Evolutionary conservation across 2,113 vertebrate species (phyloP), one percentile per base, ranked within the genome.

Genomic region (Dryoscopus gambensis): DNA sequence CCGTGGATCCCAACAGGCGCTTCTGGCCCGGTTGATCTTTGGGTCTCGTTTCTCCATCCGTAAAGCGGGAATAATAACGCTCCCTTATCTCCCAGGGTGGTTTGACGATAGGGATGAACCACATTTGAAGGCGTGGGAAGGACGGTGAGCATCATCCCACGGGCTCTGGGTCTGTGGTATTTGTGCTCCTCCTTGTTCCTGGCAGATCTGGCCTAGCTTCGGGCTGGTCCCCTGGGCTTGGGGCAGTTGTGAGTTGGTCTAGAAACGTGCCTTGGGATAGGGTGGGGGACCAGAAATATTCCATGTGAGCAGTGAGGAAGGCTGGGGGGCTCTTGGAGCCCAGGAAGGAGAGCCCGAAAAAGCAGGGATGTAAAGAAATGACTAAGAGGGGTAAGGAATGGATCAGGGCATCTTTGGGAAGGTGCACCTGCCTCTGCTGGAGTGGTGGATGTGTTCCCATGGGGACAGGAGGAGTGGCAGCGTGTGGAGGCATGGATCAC

Each of bases 1-100:
- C 65, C 75, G 1, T 52, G 6, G n/a, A 68, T 76, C 71, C 3
- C 0, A 64, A 11, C 1, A 8, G 65, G 12, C 1, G 0, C 33
- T 79, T 68, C 62, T 53, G 62, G 37, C 57, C 63, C 71, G 4
- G 79, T 50, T 68, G 10, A 40, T 68, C 50, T 52, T 31, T 1
- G 4, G 64, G 37, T 56, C 33, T 68, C 28, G 1, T 60, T 87
- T 65, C 46, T 73, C 55, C 55, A 23, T n/a, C 67, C 1, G 0
- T 53, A 50, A 84, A 65, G 49, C 6, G 6, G 39, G 37, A 57
- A 68, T 60, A 59, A 57, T 47, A 30, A 31, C 0, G 0, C 13
- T 83, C 20, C 25, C 22, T 57, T 50, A 46, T 65, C 62, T 79
- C 31, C 30, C 5, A 6, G 27, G n/a, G 11, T 33, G 40, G 39